Conservation (phyloP, 2,797 vertebrate species). For the Peromyscus attwateri region DNA sequence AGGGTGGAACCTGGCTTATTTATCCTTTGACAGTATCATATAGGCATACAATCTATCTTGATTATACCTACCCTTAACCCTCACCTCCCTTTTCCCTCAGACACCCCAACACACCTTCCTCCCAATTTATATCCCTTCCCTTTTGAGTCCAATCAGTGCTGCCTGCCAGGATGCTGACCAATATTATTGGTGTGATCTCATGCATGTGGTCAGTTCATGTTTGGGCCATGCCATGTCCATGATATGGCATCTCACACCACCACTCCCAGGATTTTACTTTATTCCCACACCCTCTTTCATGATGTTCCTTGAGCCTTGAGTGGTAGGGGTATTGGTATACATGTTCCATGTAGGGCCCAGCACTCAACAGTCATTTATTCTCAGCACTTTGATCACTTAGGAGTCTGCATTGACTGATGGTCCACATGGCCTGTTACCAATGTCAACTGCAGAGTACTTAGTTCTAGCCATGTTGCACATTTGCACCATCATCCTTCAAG, state of each 20-base stretch:
- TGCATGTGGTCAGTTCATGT: not conserved
- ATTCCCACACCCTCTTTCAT: not conserved
- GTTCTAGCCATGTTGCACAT: not conserved
- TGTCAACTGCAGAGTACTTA: not conserved
- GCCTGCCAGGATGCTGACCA: not conserved
- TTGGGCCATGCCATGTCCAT: not conserved
- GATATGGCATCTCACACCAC: not conserved
- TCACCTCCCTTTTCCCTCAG: not conserved
- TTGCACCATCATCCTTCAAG: not conserved
- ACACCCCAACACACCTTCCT: not conserved
- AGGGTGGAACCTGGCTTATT: too few relatives aligned
- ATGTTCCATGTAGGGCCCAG: too few relatives aligned
- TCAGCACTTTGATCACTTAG: not conserved
- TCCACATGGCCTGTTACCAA: fast-evolving
- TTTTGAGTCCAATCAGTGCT: fast-evolving
- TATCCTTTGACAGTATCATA: not conserved
- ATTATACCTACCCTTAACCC: not conserved
- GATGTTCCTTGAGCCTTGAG: not conserved
- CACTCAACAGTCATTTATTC: too few relatives aligned
- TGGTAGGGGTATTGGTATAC: too few relatives aligned
- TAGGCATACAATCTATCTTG: too few relatives aligned
- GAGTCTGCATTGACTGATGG: not conserved
- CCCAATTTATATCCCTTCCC: not conserved
- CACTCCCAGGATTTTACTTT: not conserved
- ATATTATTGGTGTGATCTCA: not conserved